Conservation (phyloP, 2,888 invertebrate species). For the Sinohyriopsis cumingii region DNA sequence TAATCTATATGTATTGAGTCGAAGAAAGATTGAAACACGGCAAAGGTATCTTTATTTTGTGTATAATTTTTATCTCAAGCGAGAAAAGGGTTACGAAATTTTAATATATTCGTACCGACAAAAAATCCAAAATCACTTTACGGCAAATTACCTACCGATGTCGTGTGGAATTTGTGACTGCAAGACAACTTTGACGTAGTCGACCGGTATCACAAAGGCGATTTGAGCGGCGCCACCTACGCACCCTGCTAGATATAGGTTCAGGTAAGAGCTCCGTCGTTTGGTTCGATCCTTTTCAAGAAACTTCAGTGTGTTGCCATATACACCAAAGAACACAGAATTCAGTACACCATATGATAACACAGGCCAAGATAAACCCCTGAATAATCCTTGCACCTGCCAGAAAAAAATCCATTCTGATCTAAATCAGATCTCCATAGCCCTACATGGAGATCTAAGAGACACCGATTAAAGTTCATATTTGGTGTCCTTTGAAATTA, state of each 20-base stretch:
- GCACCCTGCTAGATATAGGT: slow-evolving; percentile 80
- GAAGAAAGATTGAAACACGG: no score
- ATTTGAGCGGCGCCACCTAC: slow-evolving; percentile 89
- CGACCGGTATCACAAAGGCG: slow-evolving; percentile 89
- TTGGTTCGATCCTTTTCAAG: slow-evolving; percentile 37
- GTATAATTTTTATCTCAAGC: neutral
- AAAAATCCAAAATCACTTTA: no score
- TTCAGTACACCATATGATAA: slow-evolving; percentile 91
- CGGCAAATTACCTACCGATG: neutral
- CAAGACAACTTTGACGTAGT: slow-evolving; percentile 90
- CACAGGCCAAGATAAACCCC: slow-evolving; percentile 90
- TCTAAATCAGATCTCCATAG: neutral
- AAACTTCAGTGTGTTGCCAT: slow-evolving; percentile 79
- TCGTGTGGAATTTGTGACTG: slow-evolving; percentile 77
- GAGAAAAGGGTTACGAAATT: neutral
- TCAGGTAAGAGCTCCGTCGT: slow-evolving; percentile 34
- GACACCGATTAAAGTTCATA: no score
- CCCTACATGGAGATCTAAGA: no score
- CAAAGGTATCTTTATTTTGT: no score
- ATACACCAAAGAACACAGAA: slow-evolving; percentile 94
- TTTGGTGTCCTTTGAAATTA: no score
- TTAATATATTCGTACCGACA: neutral
- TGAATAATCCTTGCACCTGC: slow-evolving; percentile 82
- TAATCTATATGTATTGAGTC: no score
- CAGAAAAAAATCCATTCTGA: slow-evolving; percentile 5